These are phyloP conservation scores for Lingula anatina DNA, from an alignment of 2,888 invertebrate genomes.

Conservation along the genomic window DNA sequence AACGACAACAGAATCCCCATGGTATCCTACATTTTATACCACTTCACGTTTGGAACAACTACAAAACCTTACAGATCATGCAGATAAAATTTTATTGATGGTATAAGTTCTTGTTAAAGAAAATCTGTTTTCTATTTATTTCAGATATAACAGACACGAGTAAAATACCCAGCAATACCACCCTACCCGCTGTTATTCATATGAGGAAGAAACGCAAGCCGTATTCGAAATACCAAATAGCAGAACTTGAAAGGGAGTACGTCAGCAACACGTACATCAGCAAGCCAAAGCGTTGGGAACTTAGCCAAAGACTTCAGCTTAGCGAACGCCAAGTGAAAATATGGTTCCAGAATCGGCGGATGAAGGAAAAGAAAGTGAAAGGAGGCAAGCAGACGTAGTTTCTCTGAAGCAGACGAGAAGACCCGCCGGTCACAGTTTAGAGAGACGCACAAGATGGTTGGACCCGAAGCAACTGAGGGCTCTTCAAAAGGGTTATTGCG, in stretches of 20 bases:
- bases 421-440: no score
- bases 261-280: slow-evolving; percentile 96
- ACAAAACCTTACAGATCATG: no score
- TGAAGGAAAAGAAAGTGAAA: slow-evolving; percentile 49
- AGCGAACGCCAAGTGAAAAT: slow-evolving; percentile 51
- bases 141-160: slow-evolving; percentile 38
- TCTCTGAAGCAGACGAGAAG: no score
- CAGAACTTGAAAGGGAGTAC: slow-evolving; percentile 96
- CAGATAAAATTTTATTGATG: no score
- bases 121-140: slow-evolving; percentile 13
- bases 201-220: slow-evolving; percentile 88
- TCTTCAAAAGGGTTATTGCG: no score
- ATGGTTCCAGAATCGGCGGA: slow-evolving; percentile 51
- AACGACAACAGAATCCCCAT: no score
- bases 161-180: slow-evolving; percentile 38
- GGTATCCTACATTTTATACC: no score
- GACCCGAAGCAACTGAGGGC: no score
- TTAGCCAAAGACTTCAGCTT: slow-evolving; percentile 85
- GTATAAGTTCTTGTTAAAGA: no score
- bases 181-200: slow-evolving; percentile 39
- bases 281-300: slow-evolving; percentile 95
- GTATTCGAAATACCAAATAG: slow-evolving; percentile 94
- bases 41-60: no score
- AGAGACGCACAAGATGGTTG: no score
- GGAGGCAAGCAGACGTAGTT: no score